Evolutionary conservation across 2,113 vertebrate species (phyloP), one percentile per base, ranked within the genome.

Genomic region (Recurvirostra avosetta): DNA sequence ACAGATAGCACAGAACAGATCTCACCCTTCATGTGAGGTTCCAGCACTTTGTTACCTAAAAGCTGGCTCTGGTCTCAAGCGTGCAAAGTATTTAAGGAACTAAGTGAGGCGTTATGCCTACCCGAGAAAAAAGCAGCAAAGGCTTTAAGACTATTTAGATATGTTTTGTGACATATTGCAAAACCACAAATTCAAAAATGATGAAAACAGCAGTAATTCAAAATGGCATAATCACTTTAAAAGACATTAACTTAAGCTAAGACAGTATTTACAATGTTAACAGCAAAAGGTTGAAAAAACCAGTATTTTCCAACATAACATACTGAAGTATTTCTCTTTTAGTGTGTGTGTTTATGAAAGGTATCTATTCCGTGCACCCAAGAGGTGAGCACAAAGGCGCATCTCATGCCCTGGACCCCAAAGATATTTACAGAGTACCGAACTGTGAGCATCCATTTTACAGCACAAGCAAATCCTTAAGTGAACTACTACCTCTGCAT

Each of bases 121-220:
- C 10, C 36, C 49, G 43, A 81, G 38, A 76, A 94, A 94, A 92
- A 93, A 78, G 47, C 43, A 83, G 43, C 30, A 92, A 58, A 88
- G 71, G 13, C 36, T 68, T 49, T n/a, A 56, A 68, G 27, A 67
- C 52, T 45, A 32, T 40, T 55, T 15, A 81, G 34, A 34, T 70
- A 71, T 9, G 25, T 61, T 84, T 92, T 92, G 67, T 58, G 58
- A 75, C 86, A 88, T 34, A 74, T 80, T 83, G 79, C 32, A 96
- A 94, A 96, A 22, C 49, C 83, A 90, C n/a, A 81, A 72, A 56
- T 34, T 74, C 80, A 91, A 80, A 65, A 88, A 53, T 40, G 0
- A 91, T 56, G 38, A 67, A 94, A 92, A 90, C 18, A 63, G 40
- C 29, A 53, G 30, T 81, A 87, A 97, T 91, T 96, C 43, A 50